Percentiles rank a stretch among this genome's conserved stretches.
Conservation (phyloP, 2,888 invertebrate species). For the Lordiphosa fenestrarum region DNA sequence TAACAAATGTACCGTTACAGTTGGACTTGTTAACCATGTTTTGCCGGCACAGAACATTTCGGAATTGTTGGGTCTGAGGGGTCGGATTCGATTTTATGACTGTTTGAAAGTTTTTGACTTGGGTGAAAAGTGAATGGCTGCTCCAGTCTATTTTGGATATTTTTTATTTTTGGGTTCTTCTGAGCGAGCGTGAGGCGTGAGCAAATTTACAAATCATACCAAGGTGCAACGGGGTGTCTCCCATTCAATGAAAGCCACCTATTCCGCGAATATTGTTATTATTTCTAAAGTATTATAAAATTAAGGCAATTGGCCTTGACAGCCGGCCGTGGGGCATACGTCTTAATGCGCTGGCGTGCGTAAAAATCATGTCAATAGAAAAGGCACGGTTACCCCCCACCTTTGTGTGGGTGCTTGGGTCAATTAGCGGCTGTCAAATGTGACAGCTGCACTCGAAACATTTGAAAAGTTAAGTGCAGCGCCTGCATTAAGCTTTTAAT, state of each 20-base stretch:
- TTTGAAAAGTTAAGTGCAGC: conserved; percentile 38
- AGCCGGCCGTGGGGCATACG: conserved; percentile 26
- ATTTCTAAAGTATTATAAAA: conserved; percentile 50
- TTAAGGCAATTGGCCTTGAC: conserved; percentile 70
- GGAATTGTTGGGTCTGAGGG: conserved; percentile 33
- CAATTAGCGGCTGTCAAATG: conserved; percentile 72
- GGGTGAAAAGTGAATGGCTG: conserved; percentile 71
- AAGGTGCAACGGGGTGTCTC: too few relatives aligned
- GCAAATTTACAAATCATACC: conserved; percentile 38
- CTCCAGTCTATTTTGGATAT: conserved; percentile 43
- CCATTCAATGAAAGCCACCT: conserved; percentile 3
- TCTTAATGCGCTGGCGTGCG: conserved; percentile 54
- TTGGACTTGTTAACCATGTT: conserved; percentile 31
- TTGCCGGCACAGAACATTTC: conserved; percentile 36
- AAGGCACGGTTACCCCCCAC: conserved; percentile 20
- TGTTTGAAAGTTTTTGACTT: conserved; percentile 58
- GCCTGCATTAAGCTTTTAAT: conserved; percentile 65
- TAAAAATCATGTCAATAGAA: conserved; percentile 68
- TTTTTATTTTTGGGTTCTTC: conserved; percentile 4
- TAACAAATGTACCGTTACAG: conserved; percentile 68
- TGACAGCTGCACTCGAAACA: conserved; percentile 63
- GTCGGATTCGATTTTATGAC: conserved; percentile 51
- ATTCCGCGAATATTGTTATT: conserved; percentile 33
- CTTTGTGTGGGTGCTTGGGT: conserved; percentile 49
- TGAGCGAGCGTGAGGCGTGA: conserved; percentile 40